Evolutionary conservation across 1,140 invertebrate species (phyloP), one percentile per base, ranked within the genome.

Genomic region (Scaptodrosophila lebanonensis): DNA sequence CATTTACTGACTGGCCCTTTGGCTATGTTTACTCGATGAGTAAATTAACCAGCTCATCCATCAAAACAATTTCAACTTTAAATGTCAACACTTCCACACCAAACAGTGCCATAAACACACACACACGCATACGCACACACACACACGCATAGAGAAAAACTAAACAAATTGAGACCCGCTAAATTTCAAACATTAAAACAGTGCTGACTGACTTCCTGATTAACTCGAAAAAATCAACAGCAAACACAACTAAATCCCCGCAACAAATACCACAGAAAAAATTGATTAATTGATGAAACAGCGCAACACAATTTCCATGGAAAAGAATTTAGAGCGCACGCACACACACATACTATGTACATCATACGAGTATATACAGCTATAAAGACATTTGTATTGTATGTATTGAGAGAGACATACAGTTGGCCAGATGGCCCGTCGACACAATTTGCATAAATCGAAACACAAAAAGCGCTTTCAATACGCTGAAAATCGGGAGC

Each of bases 201-300:
- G 49, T 58, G 38, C 39, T 44, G 56, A 43, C 73, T 62, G 58
- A 77, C 73, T 77, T 77, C 72, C 72, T 77, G 72, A 77, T 77
- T 77, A 77, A 79, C 63, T 71, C 50, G 73, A 77, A 76, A 63
- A 51, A 52, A 45, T 52, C 16, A 51, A 59, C 9, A 42, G 56
- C n/a, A 43, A 39, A 17, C 53, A 36, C 27, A 48, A 29, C 48
- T 47, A 43, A 39, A 62, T 56, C 44, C 59, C 59, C 58, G 58
- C 38, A 62, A 73, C 70, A 56, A 76, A 77, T 66, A 50, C 44
- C 72, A 77, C 50, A 53, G 57, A 59, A 38, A 30, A 72, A 73
- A 79, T 77, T 77, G 72, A 77, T 77, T 77, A 77, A 77, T 79
- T 77, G 72, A 77, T 71, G 73, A 77, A 71, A 53, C 71, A 51